These are phyloP conservation scores for Eulithis testata DNA, from an alignment of 2,888 invertebrate species.

Conservation along the genomic window DNA sequence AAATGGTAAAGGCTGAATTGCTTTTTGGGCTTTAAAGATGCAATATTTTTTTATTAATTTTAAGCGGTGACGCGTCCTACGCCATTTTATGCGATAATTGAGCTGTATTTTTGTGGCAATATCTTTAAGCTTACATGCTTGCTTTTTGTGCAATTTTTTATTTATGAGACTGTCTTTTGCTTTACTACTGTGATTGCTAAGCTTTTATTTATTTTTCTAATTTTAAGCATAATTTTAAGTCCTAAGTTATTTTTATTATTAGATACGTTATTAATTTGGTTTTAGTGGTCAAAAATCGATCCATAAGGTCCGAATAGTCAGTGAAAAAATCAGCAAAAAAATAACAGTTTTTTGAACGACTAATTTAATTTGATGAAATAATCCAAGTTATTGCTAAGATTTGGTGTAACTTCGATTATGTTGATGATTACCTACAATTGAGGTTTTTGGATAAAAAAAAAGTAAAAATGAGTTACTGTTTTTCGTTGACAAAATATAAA, in stretches of 20 bases:
- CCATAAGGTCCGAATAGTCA: background rate
- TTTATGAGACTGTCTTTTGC: conserved; percentile 30
- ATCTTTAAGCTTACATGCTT: conserved; percentile 33
- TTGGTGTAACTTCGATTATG: too few relatives aligned
- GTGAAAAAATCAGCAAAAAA: too few relatives aligned
- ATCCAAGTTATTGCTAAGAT: too few relatives aligned
- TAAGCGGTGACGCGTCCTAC: conserved; percentile 14
- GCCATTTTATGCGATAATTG: conserved; percentile 11
- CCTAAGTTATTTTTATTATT: conserved; percentile 7
- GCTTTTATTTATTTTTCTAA: conserved; percentile 31
- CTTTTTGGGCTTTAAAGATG: conserved; percentile 40
- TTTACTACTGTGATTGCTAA: conserved; percentile 36
- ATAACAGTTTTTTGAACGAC: too few relatives aligned
- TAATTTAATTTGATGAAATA: too few relatives aligned
- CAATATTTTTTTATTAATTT: conserved; percentile 35
- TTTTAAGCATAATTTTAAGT: conserved; percentile 1
- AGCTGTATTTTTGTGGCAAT: conserved; percentile 29
- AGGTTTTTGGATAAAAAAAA: too few relatives aligned
- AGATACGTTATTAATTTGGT: conserved; percentile 1
- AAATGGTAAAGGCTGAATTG: conserved; percentile 29
- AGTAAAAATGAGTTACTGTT: too few relatives aligned
- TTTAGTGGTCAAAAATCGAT: background rate
- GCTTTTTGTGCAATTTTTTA: conserved; percentile 36
- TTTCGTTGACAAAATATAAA: too few relatives aligned
- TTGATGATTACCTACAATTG: too few relatives aligned